These are phyloP conservation scores for Girardia tigrina DNA, from an alignment of 2,888 invertebrate species.

Conservation along the genomic window DNA sequence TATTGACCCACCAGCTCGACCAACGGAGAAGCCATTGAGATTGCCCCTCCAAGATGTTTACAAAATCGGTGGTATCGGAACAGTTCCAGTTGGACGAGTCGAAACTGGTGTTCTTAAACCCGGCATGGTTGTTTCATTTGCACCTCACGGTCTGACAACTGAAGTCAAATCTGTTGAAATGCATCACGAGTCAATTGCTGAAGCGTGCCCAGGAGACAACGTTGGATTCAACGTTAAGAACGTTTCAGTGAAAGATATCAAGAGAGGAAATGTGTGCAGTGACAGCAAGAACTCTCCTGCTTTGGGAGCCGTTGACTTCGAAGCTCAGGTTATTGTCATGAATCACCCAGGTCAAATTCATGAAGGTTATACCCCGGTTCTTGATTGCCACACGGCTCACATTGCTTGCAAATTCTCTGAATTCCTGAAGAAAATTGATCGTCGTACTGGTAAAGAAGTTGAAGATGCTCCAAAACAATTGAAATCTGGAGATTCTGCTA, in stretches of 20 bases:
- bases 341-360: constrained; percentile 98
- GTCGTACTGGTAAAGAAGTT: constrained; percentile 72
- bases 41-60: constrained; percentile 97
- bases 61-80: constrained; percentile 98
- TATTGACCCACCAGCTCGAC: constrained; percentile 81
- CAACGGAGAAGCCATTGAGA: constrained; percentile 91
- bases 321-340: constrained; percentile 64
- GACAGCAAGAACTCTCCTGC: constrained; percentile 95
- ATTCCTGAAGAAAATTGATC: constrained; percentile 93
- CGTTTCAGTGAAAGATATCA: constrained; percentile 96
- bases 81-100: constrained; percentile 97
- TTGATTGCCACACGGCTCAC: constrained; percentile 99
- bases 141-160: constrained; percentile 87
- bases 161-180: constrained; percentile 99
- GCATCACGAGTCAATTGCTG: constrained; percentile 94
- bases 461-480: constrained; percentile 69
- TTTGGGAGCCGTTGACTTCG: constrained; percentile 52
- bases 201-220: constrained; percentile 94
- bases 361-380: constrained; percentile 93
- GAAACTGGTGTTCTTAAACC: constrained; percentile 72
- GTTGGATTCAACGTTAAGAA: constrained; percentile 99
- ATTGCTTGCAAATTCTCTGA: constrained; percentile 99
- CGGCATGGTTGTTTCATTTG: constrained; percentile 74
- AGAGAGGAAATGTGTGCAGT: constrained; percentile 94
- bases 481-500: constrained; percentile 74